These are phyloP conservation scores for Drosophila serrata DNA, from an alignment of 1,140 invertebrate genomes.

Conservation along the genomic window DNA sequence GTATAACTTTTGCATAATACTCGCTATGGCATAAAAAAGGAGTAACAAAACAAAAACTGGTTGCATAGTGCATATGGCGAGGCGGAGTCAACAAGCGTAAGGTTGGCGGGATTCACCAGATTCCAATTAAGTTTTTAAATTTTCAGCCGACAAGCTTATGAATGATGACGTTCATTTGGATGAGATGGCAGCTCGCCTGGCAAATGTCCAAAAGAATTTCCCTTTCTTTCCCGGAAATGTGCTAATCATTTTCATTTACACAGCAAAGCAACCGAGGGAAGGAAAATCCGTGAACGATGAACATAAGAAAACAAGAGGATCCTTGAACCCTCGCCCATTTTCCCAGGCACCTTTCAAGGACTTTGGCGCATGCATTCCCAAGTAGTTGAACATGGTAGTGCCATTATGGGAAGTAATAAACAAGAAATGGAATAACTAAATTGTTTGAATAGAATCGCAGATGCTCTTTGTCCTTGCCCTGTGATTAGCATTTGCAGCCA, in stretches of 20 bases:
- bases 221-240: conserved; percentile 24
- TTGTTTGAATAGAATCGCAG: conserved; percentile 22
- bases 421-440: conserved; percentile 51
- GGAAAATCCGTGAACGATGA: conserved; percentile 1
- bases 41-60: conserved; percentile 34
- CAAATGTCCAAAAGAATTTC: conserved; percentile 19
- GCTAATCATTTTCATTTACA: conserved; percentile 51
- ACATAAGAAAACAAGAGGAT: conserved; percentile 18
- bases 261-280: conserved; percentile 12
- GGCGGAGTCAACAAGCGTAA: conserved; percentile 47
- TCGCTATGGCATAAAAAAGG: conserved; percentile 20
- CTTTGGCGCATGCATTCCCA: conserved; percentile 41
- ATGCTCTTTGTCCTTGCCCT: conserved; percentile 32
- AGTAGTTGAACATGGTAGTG: conserved; percentile 50
- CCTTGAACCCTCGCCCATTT: background rate
- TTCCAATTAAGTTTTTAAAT: conserved; percentile 66
- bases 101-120: conserved; percentile 31
- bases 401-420: conserved; percentile 60
- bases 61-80: conserved; percentile 31
- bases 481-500: conserved; percentile 7
- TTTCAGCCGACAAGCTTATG: conserved; percentile 43
- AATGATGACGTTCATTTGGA: conserved; percentile 40
- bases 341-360: conserved; percentile 41
- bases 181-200: conserved; percentile 17
- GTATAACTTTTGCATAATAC: conserved; percentile 49